A percentile compares a stretch with the other conserved stretches of the same genome.
Evolutionary conservation across 2,888 invertebrate species (phyloP).

Genomic region (Kryphioiulus occultus): DNA sequence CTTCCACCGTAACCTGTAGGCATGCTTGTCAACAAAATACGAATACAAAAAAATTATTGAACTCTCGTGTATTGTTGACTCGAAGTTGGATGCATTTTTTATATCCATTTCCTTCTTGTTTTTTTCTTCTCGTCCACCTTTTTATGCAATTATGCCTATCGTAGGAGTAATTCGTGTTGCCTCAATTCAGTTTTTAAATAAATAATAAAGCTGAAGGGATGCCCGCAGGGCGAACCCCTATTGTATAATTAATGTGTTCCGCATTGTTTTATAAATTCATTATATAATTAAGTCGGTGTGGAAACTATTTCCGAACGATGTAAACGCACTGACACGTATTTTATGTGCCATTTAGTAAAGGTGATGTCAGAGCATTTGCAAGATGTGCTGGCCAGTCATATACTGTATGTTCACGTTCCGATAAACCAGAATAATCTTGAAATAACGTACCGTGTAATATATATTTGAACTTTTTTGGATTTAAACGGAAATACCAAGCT

Average conservation of each 20-base stretch:
- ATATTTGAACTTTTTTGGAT: not conserved
- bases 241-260: conserved; percentile 39
- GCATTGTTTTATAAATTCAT: conserved; percentile 7
- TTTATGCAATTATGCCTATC: not conserved
- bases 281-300: not conserved
- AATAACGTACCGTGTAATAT: not conserved
- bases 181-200: not conserved
- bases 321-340: conserved; percentile 13
- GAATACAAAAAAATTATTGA: not conserved
- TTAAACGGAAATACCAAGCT: conserved; percentile 17
- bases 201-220: conserved; percentile 28
- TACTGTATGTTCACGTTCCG: not conserved
- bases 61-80: conserved; percentile 12
- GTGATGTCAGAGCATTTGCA: not conserved
- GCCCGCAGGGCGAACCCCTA: not conserved
- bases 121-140: not conserved
- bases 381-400: not conserved
- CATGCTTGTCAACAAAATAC: conserved; percentile 27
- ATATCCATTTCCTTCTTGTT: not conserved
- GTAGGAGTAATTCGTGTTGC: conserved; percentile 32
- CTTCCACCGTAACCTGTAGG: not conserved
- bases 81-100: not conserved
- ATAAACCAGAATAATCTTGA: not conserved
- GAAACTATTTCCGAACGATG: not conserved
- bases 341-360: not conserved